These are phyloP conservation scores for Boulengeromyrus knoepffleri DNA, from an alignment of 2,113 vertebrate genomes.

Conservation along the genomic window DNA sequence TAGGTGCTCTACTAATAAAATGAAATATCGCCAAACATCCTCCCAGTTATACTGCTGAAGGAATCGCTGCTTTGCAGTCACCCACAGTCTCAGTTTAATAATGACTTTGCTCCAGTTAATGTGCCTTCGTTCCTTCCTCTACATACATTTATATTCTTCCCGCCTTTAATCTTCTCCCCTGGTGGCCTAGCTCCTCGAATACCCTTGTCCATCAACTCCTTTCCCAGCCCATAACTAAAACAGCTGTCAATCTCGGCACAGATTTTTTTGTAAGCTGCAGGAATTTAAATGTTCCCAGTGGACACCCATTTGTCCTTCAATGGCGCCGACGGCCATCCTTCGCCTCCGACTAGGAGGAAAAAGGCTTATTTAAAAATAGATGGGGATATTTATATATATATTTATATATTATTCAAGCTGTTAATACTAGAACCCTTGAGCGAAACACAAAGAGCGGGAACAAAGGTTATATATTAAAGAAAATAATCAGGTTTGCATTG, in stretches of 20 bases:
- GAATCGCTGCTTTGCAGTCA: neutral
- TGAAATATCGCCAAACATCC: neutral
- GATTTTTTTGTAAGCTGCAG: conserved; percentile 54
- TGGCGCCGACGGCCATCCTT: conserved; percentile 47
- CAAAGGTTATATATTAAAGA: conserved; percentile 78
- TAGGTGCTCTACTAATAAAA: neutral
- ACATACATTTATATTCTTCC: conserved; percentile 10
- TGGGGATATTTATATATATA: conserved; percentile 45
- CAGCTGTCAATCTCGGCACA: conserved; percentile 42
- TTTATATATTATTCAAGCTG: conserved; percentile 72
- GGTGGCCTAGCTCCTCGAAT: neutral
- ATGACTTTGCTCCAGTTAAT: neutral
- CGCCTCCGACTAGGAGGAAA: conserved; percentile 41
- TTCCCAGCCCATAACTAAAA: conserved; percentile 30
- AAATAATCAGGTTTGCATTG: conserved; percentile 67
- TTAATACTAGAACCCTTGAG: conserved; percentile 55
- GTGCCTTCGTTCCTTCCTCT: neutral
- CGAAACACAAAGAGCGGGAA: conserved; percentile 50
- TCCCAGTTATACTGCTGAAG: neutral
- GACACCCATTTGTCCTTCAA: conserved; percentile 60
- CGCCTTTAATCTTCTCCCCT: neutral
- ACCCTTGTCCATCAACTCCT: conserved; percentile 2
- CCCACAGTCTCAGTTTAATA: neutral
- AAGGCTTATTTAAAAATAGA: conserved; percentile 73
- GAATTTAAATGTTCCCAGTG: conserved; percentile 60